Conservation (phyloP, 2,797 vertebrate genomes). For the Epinephelus coioides region DNA sequence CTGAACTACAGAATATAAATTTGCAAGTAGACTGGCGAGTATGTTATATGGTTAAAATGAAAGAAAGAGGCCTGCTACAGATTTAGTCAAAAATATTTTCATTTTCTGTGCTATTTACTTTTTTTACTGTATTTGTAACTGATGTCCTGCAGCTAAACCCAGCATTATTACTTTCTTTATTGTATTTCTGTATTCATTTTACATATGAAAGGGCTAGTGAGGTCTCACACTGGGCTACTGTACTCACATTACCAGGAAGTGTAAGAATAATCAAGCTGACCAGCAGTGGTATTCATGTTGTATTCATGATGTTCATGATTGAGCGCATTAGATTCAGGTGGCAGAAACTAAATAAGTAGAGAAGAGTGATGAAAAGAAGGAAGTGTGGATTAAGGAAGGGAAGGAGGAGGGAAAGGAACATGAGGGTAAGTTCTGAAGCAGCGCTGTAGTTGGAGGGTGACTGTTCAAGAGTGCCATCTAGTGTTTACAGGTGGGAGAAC, state of each 20-base stretch:
- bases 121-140: background rate
- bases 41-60: background rate
- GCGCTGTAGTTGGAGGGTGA: background rate
- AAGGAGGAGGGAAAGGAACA: conserved; percentile 16
- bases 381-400: conserved; percentile 27
- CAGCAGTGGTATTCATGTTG: conserved; percentile 9
- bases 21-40: background rate
- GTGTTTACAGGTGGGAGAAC: conserved; percentile 38
- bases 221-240: background rate
- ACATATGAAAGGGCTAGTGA: background rate
- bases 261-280: conserved; percentile 26
- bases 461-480: conserved; percentile 80
- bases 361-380: conserved; percentile 20
- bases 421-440: background rate
- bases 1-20: background rate
- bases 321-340: conserved; percentile 32
- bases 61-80: background rate
- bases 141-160: background rate
- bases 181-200: conserved; percentile 1
- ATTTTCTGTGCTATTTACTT: too few species aligned
- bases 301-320: conserved; percentile 26
- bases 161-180: background rate
- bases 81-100: background rate
- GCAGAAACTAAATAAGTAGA: conserved; percentile 36
- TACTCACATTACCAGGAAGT: conserved; percentile 1